These are phyloP conservation scores for Psilopsiagon aymara DNA, from an alignment of 2,113 vertebrate species.

Conservation along the genomic window DNA sequence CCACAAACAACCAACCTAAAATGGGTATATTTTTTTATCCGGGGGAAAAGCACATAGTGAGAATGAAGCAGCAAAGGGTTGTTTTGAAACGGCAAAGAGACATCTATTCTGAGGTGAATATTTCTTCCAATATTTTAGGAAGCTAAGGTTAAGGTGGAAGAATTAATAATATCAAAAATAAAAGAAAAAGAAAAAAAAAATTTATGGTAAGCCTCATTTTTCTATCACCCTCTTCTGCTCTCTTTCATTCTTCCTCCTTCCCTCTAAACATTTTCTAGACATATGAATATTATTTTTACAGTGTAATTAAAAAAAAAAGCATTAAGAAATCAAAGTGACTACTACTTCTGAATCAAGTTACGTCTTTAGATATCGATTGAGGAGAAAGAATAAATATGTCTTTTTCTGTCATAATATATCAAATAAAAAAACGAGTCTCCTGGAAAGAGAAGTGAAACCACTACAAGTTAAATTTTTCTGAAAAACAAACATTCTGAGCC, in stretches of 20 bases:
- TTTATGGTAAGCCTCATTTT: neutral
- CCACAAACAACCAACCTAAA: neutral
- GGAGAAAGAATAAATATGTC: neutral
- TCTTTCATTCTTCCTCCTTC: neutral
- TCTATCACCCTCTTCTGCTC: neutral
- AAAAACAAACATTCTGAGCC: conserved; percentile 22
- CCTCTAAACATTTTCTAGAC: neutral
- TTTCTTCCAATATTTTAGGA: neutral
- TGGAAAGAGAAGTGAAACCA: neutral
- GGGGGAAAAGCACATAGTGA: neutral
- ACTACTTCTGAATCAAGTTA: neutral
- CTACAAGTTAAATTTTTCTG: neutral
- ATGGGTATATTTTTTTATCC: neutral
- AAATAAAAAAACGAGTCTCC: neutral
- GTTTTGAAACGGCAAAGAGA: neutral
- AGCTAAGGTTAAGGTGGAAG: neutral
- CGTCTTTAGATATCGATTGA: neutral
- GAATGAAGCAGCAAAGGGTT: neutral
- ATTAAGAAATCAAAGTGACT: neutral
- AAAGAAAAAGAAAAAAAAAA: neutral
- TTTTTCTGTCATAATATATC: neutral
- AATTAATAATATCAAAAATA: neutral
- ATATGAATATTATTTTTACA: neutral
- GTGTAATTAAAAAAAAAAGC: neutral
- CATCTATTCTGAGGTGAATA: neutral